Conservation (phyloP, 2,888 invertebrate species). For the Leucophora obtusa region DNA sequence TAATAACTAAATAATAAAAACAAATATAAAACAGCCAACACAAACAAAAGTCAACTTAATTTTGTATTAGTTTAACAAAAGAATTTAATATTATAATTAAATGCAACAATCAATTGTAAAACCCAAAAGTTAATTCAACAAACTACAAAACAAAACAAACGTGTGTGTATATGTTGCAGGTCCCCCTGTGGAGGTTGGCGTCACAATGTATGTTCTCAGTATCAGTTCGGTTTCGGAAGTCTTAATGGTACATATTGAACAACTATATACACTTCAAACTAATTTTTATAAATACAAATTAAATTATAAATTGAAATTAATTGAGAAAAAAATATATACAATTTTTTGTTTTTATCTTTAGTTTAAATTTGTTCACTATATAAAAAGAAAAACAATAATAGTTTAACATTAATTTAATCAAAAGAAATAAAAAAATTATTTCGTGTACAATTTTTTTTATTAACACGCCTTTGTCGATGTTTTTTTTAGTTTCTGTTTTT, state of each 20-base stretch:
- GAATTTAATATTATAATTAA: background rate
- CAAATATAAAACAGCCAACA: background rate
- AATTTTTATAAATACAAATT: background rate
- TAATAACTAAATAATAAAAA: conserved; percentile 3
- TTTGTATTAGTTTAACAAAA: background rate
- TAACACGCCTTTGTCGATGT: conserved; percentile 42
- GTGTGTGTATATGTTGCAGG: conserved; percentile 85
- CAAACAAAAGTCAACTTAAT: background rate
- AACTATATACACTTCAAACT: conserved; percentile 39
- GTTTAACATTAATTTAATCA: background rate
- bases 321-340: background rate
- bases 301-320: conserved; percentile 5
- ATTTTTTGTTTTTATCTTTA: background rate
- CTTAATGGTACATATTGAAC: conserved; percentile 90
- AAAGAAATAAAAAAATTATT: conserved; percentile 33
- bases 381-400: conserved; percentile 5
- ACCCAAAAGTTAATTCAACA: conserved; percentile 47
- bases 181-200: conserved; percentile 97
- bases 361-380: conserved; percentile 4
- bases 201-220: conserved; percentile 98
- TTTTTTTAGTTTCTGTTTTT: conserved; percentile 27
- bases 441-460: conserved; percentile 29
- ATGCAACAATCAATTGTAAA: conserved; percentile 18
- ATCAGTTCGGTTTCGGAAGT: conserved; percentile 99
- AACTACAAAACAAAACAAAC: conserved; percentile 70